Base-by-base conservation (phyloP, 2,888 invertebrate species). In the Cybosia mesomella region DNA sequence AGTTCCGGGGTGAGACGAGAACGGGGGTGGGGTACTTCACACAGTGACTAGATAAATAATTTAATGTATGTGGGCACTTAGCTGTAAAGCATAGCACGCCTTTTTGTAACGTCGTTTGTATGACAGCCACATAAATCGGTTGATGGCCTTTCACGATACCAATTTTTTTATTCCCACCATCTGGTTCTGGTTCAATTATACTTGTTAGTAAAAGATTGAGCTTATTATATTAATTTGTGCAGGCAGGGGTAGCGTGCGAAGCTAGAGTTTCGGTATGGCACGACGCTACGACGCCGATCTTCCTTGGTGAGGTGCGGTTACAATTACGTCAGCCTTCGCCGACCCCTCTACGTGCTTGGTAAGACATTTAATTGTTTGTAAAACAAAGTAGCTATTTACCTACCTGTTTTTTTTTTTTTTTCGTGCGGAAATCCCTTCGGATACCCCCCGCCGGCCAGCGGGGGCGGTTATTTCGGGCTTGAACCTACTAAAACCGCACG, bases 191-290 rank as follows among this genome's bases (percentile, higher is more conserved):
- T 9, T 54, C 21, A n/a, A 22, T 49, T 24, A 22, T 13, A 22
- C 2, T 49, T 49, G 21, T 32, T 28, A 24, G 24, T 60, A 1
- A 21, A 32, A 36, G 28, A 32, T 65, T 24, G 53, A 10, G 21
- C 21, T 32, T n/a, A 43, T 58, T 28, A 32, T 67, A 64, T 39
- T 36, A 68, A 55, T n/a, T 59, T 69, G 34, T 75, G 8, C 83
- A 95, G 94, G 90, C 92, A 78, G 96, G 97, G 70, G 97, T 97
- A 91, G 97, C 97, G 81, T 97, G 96, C 86, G 98, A 98, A 91
- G 96, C 98, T 83, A 96, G 97, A 78, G 97, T 98, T 75, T 97
- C 98, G 18, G 95, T 98, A 73, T 98, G 98, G 97, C 98, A 98
- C 89, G 98, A 98, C 81, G 97, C 96, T 80, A 97, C 97, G 73